Base-by-base conservation (phyloP, 1,140 invertebrate genomes). In the Drosophila ogumai region DNA sequence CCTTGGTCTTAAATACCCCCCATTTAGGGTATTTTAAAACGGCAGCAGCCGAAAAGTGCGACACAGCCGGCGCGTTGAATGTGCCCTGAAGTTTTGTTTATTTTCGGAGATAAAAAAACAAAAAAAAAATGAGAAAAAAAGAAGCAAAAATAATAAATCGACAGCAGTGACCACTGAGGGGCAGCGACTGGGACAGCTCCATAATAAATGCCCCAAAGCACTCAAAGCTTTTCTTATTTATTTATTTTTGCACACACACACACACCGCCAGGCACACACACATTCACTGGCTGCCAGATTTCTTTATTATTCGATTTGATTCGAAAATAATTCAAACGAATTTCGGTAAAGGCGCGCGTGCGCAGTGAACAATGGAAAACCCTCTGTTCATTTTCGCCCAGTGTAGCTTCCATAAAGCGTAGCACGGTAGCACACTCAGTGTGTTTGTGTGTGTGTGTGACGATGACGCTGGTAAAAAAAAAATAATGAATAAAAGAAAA, bases 401-500 rank as follows among this genome's bases (percentile, higher is more conserved):
- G 85, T 88, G 79, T 81, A 82, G 25, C 19, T 47, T 41, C 49
- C 67, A 60, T 55, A 65, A 63, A 75, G 85, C 85, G 85, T 88
- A 88, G 85, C 85, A 88, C 85, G 69, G 85, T 88, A 88, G 85
- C 84, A 54, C 52, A 54, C 52, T 54, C 82, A 25, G 22, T 69
- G 64, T 79, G 47, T 58, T 8, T 60, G 36, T 41, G 44, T 54
- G 44, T 68, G 57, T 79, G 28, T 44, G 50, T 69, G 66, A 86
- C 81, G 81, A 90, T 86, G 82, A 90, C 86, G 79, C 60, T 90
- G 82, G 75, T 81, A 87, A 90, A 85, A 82, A 85, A 84, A 82
- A 85, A 90, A 84, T 90, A 88, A 88, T 88, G 85, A 88, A 88
- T 88, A 88, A 88, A 85, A 88, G 87, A 90, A 88, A 88, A 88